Base-by-base conservation (phyloP, 2,113 vertebrate genomes). In the Salminus brasiliensis region DNA sequence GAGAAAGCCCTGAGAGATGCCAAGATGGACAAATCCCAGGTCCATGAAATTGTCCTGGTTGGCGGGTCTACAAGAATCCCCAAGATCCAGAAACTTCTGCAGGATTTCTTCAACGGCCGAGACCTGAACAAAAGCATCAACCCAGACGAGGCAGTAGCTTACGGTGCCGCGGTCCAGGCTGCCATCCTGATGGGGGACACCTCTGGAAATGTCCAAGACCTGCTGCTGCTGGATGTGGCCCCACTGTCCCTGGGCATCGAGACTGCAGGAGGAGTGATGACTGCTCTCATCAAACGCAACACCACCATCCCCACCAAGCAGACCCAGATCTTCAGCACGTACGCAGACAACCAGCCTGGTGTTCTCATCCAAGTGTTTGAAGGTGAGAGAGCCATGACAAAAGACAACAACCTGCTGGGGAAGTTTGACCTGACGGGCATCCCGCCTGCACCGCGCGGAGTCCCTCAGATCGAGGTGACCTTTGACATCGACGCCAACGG, bases 31-130 rank as follows among this genome's bases (percentile, higher is more conserved):
- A 97, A 97, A 72, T 94, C 92, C 0, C 94, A 95, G 85, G 95
- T 97, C 63, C 94, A 96, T 0, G 95, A 96, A 1, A 90, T 97
- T 0, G 95, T 97, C 9, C 69, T 97, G 84, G 95, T 97, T 2
- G 95, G 96, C 0, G 96, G 96, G 2, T 97, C 95, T 47, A 97
- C 96, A 0, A 93, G 95, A 8, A 96, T 96, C 76, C 95, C 96
- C 21, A 97, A 95, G 84, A 95, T 97, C 45, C 96, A 97, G 92
- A 97, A 97, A 0, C 93, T 97, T 91, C 85, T 91, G 76, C 85
- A 81, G 55, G 79, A 81, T 43, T 81, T 81, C 43, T 81, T 81
- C 32, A 81, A 81, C 29, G 81, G 81, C 8, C 53, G 75, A 15
- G 81, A 82, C 3, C 34, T 82, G 63, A 82, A 82, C 76, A 83